These are phyloP conservation scores for Drosophila buzzatii DNA, from an alignment of 2,888 invertebrate species.

Conservation along the genomic window DNA sequence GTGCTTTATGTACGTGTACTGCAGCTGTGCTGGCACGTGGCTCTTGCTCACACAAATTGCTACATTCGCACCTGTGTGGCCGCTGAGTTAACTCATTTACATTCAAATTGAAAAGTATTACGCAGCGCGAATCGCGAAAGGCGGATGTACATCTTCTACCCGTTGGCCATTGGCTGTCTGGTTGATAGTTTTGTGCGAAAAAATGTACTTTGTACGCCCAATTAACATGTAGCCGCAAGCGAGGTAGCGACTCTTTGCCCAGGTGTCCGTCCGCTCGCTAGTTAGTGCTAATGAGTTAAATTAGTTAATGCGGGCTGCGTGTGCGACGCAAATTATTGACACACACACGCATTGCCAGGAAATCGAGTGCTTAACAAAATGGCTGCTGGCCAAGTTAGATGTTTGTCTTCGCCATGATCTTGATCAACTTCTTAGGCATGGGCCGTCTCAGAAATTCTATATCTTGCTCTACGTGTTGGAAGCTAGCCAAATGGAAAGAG, in stretches of 20 bases:
- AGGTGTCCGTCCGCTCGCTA: constrained; percentile 7
- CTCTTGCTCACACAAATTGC: constrained; percentile 23
- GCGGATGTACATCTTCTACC: constrained; percentile 28
- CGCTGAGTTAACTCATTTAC: constrained; percentile 66
- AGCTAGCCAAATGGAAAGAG: constrained; percentile 43
- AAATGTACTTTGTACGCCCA: constrained; percentile 60
- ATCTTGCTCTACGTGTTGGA: constrained; percentile 57
- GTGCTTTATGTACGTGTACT: background rate
- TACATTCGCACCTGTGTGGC: constrained; percentile 40
- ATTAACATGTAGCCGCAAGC: constrained; percentile 17
- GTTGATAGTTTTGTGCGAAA: constrained; percentile 45
- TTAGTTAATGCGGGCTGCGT: constrained; percentile 54
- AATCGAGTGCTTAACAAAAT: background rate
- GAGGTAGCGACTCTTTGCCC: constrained; percentile 1
- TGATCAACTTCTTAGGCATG: background rate
- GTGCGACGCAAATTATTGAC: background rate
- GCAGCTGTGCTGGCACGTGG: constrained; percentile 23
- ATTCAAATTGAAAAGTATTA: constrained; percentile 63
- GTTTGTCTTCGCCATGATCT: constrained; percentile 21
- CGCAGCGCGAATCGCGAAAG: constrained; percentile 31
- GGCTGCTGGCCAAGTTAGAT: constrained; percentile 7
- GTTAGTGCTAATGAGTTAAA: constrained; percentile 47
- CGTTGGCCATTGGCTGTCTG: constrained; percentile 14
- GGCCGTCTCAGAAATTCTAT: constrained; percentile 40
- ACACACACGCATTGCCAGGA: background rate